phyloP scores from a whole-genome alignment of 2,113 vertebrate species.

The Tylochromis polylepis region DNA sequence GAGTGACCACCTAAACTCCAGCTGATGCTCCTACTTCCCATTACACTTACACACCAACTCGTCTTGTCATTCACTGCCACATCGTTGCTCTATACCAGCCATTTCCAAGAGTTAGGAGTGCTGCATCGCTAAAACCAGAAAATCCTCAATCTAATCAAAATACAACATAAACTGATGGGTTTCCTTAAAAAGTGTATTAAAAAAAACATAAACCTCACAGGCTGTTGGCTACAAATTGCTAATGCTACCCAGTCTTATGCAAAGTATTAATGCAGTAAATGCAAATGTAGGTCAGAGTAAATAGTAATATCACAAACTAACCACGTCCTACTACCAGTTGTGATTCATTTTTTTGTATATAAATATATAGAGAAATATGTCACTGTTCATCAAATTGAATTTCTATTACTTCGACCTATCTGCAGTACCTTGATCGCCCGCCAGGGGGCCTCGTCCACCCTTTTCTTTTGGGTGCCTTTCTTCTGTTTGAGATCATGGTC shows the following conservation, averaged over 20 bases:
- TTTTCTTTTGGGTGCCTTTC: too few relatives aligned
- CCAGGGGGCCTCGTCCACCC: too few relatives aligned
- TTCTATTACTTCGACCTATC: too few relatives aligned
- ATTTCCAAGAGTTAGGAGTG: background rate
- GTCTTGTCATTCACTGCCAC: background rate
- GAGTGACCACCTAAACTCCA: background rate
- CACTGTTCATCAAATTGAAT: background rate
- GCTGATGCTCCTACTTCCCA: background rate
- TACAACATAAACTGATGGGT: background rate
- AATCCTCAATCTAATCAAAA: background rate
- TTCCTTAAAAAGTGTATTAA: background rate
- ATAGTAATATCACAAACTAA: background rate
- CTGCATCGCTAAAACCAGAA: background rate
- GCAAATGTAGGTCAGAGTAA: background rate
- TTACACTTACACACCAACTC: background rate
- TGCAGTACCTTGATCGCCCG: too few relatives aligned
- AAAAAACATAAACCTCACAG: background rate
- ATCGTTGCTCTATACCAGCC: fast-evolving
- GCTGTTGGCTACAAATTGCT: background rate
- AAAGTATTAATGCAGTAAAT: background rate
- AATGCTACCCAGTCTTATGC: background rate
- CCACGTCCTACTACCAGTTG: background rate
- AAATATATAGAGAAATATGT: background rate
- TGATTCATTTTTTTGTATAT: background rate
- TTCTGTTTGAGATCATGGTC: too few relatives aligned